A percentile compares a stretch with the other conserved stretches of the same genome.
Evolutionary conservation across 2,797 vertebrate species (phyloP).

Genomic region (Intellagama lesueurii): DNA sequence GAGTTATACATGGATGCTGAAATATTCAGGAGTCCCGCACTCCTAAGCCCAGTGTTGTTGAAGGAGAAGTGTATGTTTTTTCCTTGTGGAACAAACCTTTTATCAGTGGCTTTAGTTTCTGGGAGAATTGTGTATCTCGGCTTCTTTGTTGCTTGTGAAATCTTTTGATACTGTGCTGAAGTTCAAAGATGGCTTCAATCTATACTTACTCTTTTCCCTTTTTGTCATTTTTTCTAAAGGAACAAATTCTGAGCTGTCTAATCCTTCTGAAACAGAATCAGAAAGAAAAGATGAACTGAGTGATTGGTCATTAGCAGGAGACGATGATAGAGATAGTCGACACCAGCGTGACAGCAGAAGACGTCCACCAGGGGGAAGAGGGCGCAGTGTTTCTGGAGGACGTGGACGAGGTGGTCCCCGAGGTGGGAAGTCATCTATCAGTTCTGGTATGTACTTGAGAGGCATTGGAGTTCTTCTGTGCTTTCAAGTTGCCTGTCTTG

Average conservation of each 20-base stretch:
- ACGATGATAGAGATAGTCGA: conserved; percentile 87
- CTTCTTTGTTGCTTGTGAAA: not conserved
- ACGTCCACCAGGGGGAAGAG: conserved; percentile 86
- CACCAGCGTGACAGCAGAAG: conserved; percentile 84
- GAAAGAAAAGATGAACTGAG: conserved; percentile 96
- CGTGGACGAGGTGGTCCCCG: conserved; percentile 89
- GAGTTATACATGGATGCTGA: not conserved
- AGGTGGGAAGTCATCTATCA: conserved; percentile 88
- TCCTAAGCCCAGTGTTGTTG: too few species aligned
- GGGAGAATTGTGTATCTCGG: not conserved
- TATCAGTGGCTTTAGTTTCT: not conserved
- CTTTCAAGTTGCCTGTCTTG: not conserved
- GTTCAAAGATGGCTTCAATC: not conserved
- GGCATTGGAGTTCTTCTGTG: not conserved
- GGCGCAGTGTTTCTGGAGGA: conserved; percentile 88
- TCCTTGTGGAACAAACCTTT: not conserved
- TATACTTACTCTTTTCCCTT: not conserved
- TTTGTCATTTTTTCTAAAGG: conserved; percentile 76
- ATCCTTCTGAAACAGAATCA: conserved; percentile 95
- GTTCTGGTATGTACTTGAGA: conserved; percentile 83
- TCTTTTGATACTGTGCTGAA: not conserved
- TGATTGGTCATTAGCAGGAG: conserved; percentile 95
- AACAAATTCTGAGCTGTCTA: conserved; percentile 96
- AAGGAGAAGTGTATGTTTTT: not conserved
- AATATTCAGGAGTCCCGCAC: too few species aligned